Evolutionary conservation across 64 coral and sea anemone genomes (phyloP).

Genomic region (Pocillopora damicornis): DNA sequence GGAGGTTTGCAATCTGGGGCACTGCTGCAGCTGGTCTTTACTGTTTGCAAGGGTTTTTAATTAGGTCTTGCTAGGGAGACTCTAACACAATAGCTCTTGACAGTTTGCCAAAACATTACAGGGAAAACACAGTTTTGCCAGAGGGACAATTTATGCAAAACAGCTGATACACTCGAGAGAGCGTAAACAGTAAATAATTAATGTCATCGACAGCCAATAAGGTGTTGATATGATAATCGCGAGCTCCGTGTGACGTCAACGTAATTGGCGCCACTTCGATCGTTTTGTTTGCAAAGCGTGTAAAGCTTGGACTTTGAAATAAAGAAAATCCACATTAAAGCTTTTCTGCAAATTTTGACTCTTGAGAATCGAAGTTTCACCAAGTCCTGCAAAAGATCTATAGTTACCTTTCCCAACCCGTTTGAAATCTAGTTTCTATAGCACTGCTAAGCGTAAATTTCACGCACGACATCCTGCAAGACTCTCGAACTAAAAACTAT

Average conservation of each 20-base stretch:
- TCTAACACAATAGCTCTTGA: constrained; percentile 34
- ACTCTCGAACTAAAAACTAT: constrained; percentile 6
- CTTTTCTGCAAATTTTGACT: neutral
- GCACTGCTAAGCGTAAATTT: constrained; percentile 10
- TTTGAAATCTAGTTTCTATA: neutral
- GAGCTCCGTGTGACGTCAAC: constrained; percentile 37
- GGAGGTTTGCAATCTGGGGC: neutral
- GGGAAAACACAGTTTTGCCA: constrained; percentile 29
- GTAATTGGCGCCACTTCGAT: constrained; percentile 39
- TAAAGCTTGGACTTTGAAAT: neutral
- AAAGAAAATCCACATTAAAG: constrained; percentile 1
- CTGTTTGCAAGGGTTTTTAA: constrained; percentile 16
- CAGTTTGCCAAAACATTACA: constrained; percentile 46
- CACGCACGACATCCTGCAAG: constrained; percentile 16
- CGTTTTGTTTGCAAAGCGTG: constrained; percentile 20
- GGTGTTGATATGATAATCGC: constrained; percentile 38
- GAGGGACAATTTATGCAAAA: constrained; percentile 58
- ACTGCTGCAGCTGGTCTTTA: constrained; percentile 18
- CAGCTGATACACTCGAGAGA: constrained; percentile 39
- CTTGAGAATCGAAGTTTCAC: neutral
- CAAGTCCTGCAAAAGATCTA: neutral
- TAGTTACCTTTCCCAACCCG: neutral
- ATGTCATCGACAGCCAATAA: constrained; percentile 33
- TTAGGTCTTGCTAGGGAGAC: constrained; percentile 38
- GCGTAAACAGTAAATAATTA: constrained; percentile 57